Base-by-base conservation (phyloP, 2,113 vertebrate species). In the Morone chrysops region DNA sequence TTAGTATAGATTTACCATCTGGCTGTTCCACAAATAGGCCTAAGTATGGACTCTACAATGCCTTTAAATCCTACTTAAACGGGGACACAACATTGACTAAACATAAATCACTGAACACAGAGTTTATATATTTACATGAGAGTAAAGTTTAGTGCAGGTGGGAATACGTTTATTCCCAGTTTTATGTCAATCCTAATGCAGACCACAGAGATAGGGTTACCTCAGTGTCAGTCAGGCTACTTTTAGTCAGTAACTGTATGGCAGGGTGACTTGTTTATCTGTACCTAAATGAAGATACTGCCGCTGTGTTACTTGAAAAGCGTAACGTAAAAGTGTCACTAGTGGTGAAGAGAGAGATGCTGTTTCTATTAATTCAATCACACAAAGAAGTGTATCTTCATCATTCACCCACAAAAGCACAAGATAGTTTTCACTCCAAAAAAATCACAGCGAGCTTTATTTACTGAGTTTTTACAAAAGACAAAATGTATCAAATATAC, bases 21-120 rank as follows among this genome's bases (percentile, higher is more conserved):
- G 92, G 75, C 54, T 45, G 70, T 61, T 89, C 93, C 86, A 90
- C 70, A 94, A 93, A 94, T 93, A 92, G 90, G 75, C 68, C 31
- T 2, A 14, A 74, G 75, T 66, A 72, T 75, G 61, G 67, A 74
- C 76, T 70, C 20, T 13, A 41, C 68, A 57, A 65, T 36, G 69
- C 43, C 60, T 77, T 70, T 25, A 78, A 83, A 73, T 7, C 67
- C 54, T 14, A 25, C 63, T 82, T 53, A 75, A 67, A 81, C 71
- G 72, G 61, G 2, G 22, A 78, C 77, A 87, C 66, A 85, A 69
- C 68, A 87, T 17, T 62, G 60, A 71, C 77, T 68, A 87, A 76
- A 91, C 72, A 80, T 17, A 38, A 48, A 71, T 70, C 68, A 67
- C 16, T 48, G 4, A 73, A 25, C 11, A 38, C 31, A 31, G 31